Percentiles rank a stretch among this genome's conserved stretches.
phyloP scores from a whole-genome alignment of 2,888 invertebrate species.

The Gryllus longicercus region DNA sequence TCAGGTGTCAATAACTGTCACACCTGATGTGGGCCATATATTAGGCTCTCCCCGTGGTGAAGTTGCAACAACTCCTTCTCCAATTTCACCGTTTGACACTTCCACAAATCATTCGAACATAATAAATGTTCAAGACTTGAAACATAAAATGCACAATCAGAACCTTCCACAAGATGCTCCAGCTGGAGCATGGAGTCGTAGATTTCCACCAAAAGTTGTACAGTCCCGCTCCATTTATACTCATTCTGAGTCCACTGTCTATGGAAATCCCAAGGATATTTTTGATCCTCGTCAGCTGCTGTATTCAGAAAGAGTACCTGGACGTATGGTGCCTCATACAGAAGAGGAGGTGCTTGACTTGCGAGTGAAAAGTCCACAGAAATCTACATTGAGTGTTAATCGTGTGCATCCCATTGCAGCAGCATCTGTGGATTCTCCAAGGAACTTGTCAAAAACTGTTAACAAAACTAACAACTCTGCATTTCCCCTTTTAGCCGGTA shows the following conservation, averaged over 20 bases:
- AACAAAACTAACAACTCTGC: constrained; percentile 37
- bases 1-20: constrained; percentile 49
- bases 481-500: constrained; percentile 45
- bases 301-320: constrained; percentile 51
- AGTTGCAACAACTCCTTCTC: constrained; percentile 27
- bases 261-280: constrained; percentile 70
- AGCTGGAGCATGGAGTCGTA: constrained; percentile 33
- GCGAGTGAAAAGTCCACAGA: constrained; percentile 54
- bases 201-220: constrained; percentile 42
- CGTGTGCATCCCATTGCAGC: constrained; percentile 52
- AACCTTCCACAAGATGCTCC: neutral
- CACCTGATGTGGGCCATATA: constrained; percentile 50
- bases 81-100: constrained; percentile 19
- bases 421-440: constrained; percentile 9
- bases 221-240: constrained; percentile 62
- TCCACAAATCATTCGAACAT: constrained; percentile 20
- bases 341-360: constrained; percentile 61
- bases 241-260: constrained; percentile 53
- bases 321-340: constrained; percentile 39
- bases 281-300: constrained; percentile 55
- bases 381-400: constrained; percentile 48
- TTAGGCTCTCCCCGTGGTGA: constrained; percentile 44
- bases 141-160: constrained; percentile 27
- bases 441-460: constrained; percentile 18
- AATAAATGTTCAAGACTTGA: constrained; percentile 32